phyloP scores from a whole-genome alignment of 2,888 invertebrate species.

The Trachelus iudaicus region DNA sequence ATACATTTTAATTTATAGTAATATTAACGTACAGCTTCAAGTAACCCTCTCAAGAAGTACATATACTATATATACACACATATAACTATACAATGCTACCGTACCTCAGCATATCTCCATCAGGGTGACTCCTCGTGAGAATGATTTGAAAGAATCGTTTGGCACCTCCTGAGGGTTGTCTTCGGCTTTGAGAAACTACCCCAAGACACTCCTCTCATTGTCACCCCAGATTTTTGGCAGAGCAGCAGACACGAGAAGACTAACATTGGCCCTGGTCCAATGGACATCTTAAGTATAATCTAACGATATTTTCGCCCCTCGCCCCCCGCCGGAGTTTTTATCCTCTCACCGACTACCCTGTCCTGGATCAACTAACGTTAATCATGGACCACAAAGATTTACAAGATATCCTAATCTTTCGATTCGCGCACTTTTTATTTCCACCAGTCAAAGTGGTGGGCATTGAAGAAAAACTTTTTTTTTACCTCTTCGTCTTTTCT shows the following conservation, averaged over 20 bases:
- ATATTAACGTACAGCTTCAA: constrained; percentile 43
- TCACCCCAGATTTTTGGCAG: constrained; percentile 51
- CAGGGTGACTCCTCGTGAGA: constrained; percentile 16
- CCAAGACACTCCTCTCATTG: constrained; percentile 44
- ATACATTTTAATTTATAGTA: constrained; percentile 49
- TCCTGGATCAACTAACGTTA: too few species aligned
- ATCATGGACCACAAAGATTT: too few species aligned
- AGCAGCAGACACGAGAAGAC: constrained; percentile 30
- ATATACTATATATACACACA: too few species aligned
- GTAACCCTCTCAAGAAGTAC: constrained; percentile 3
- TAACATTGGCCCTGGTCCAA: constrained; percentile 53
- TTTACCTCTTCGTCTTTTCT: constrained; percentile 6
- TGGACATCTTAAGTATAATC: constrained; percentile 57
- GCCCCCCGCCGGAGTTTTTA: constrained; percentile 5
- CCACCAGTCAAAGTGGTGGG: too few species aligned
- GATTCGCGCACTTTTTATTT: too few species aligned
- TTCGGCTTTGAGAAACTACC: too few species aligned
- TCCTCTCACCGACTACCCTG: neutral
- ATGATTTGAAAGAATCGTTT: constrained; percentile 38
- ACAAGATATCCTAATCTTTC: too few species aligned
- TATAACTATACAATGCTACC: too few species aligned
- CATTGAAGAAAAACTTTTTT: neutral
- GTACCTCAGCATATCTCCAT: too few species aligned
- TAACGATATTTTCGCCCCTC: constrained; percentile 51
- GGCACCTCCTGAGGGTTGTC: constrained; percentile 32